Evolutionary conservation across 2,797 vertebrate species (phyloP).

Genomic region (Chanos chanos): DNA sequence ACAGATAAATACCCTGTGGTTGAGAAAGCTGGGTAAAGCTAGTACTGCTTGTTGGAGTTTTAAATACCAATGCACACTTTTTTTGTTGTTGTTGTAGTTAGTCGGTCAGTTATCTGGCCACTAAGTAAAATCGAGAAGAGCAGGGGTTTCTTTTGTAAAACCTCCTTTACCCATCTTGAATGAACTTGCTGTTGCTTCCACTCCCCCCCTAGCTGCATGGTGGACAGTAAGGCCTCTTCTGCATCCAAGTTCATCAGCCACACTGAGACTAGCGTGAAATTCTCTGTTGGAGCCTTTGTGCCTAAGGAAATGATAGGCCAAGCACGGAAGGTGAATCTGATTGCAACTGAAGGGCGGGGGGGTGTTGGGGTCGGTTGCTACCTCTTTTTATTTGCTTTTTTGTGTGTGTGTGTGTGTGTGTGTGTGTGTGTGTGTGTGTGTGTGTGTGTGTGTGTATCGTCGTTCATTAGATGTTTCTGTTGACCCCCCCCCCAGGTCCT

Average conservation of each 20-base stretch:
- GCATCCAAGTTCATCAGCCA: constrained; percentile 44
- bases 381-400: accelerated
- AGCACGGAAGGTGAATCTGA: constrained; percentile 42
- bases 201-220: constrained; percentile 61
- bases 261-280: constrained; percentile 41
- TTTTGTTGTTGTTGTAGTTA: no score
- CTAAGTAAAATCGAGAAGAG: no score
- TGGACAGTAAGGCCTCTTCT: constrained; percentile 46
- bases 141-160: background rate
- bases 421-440: no score
- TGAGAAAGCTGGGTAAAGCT: constrained; percentile 61
- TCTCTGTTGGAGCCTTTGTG: constrained; percentile 53
- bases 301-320: constrained; percentile 34
- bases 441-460: no score
- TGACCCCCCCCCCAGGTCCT: constrained; percentile 48
- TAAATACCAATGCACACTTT: no score
- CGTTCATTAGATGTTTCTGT: no score
- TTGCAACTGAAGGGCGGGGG: no score
- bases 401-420: no score
- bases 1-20: constrained; percentile 49
- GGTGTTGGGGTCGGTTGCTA: no score
- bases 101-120: no score
- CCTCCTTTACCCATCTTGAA: background rate
- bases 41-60: background rate
- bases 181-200: no score